Conservation (phyloP, 2,888 invertebrate species). For the Parelbella ahira region DNA sequence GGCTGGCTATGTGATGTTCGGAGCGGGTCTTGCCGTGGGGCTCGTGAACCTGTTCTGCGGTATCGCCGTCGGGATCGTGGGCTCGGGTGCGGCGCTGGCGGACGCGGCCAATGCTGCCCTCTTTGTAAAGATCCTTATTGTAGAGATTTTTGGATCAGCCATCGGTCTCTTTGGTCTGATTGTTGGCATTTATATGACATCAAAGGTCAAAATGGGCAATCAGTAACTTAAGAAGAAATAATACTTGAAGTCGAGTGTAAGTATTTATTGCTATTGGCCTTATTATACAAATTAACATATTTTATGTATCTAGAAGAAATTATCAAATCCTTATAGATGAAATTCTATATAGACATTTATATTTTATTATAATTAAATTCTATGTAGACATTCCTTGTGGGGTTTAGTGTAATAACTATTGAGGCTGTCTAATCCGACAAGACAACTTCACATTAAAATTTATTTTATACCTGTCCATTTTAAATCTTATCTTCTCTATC, state of each 20-base stretch:
- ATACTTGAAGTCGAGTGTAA: conserved; percentile 67
- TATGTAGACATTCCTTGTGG: too few species aligned
- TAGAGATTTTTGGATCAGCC: conserved; percentile 99
- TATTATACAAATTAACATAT: too few species aligned
- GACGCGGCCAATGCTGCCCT: conserved; percentile 98
- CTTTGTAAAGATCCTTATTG: conserved; percentile 98
- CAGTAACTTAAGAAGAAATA: conserved; percentile 65
- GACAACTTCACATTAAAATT: too few species aligned
- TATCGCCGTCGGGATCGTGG: conserved; percentile 97
- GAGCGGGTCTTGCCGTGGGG: conserved; percentile 95
- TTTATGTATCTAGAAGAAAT: too few species aligned
- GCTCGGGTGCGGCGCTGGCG: conserved; percentile 97
- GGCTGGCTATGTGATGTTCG: conserved; percentile 97
- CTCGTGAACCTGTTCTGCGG: conserved; percentile 98
- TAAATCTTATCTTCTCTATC: too few species aligned
- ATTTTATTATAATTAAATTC: too few species aligned
- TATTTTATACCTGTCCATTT: too few species aligned
- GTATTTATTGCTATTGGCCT: conserved; percentile 36
- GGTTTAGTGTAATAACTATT: too few species aligned
- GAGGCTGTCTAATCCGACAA: too few species aligned
- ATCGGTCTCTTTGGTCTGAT: conserved; percentile 99
- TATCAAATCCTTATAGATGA: too few species aligned
- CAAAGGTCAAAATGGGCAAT: conserved; percentile 89
- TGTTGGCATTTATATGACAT: conserved; percentile 97
- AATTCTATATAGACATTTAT: too few species aligned